A percentile compares a stretch with the other conserved stretches of the same genome.
Evolutionary conservation across 2,797 vertebrate species (phyloP).

Genomic region (Eidolon dupreanum): DNA sequence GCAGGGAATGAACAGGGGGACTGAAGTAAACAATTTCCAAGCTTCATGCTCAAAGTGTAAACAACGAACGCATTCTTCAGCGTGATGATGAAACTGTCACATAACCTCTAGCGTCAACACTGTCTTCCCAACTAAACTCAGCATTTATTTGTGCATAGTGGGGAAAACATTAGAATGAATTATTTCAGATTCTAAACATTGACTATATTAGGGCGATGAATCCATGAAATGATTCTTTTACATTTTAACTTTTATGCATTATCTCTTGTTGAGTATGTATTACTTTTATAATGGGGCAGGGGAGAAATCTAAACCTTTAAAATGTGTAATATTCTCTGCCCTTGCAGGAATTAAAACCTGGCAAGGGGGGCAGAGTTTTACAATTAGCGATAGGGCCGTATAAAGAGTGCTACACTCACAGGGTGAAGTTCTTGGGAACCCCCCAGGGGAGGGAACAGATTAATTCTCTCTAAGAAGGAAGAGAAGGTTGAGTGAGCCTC

Average conservation of each 20-base stretch:
- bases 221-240: constrained; percentile 34
- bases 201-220: background rate
- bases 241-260: constrained; percentile 19
- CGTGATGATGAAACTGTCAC: background rate
- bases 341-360: background rate
- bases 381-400: background rate
- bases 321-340: background rate
- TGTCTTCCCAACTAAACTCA: background rate
- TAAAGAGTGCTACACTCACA: background rate
- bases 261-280: background rate
- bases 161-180: background rate
- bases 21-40: background rate
- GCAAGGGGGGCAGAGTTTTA: background rate
- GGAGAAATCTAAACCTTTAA: background rate
- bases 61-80: background rate
- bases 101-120: background rate
- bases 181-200: background rate
- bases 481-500: background rate
- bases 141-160: background rate
- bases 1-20: rapidly evolving
- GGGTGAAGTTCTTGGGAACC: background rate
- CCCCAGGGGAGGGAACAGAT: background rate
- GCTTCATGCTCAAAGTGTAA: background rate
- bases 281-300: background rate
- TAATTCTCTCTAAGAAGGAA: constrained; percentile 1